Evolutionary conservation across 2,113 vertebrate species (phyloP), one percentile per base, ranked within the genome.

Genomic region (Sigmodon hispidus): DNA sequence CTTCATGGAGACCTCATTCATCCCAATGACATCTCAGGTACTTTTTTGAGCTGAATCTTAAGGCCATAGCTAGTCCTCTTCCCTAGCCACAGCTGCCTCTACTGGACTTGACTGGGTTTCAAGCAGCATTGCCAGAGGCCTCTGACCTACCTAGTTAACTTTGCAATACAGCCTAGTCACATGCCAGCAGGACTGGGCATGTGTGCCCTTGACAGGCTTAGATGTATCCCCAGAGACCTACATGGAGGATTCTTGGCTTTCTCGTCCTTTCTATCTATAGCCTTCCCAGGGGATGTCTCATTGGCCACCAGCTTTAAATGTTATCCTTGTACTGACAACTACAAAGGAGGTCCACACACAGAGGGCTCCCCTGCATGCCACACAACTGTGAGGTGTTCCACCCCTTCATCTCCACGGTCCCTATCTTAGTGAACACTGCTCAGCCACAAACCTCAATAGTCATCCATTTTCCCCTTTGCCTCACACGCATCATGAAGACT

Each of bases 321-420:
- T 65, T 45, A 0, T 63, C 55, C 45, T 0, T 1, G 6, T 69
- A 7, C 61, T 48, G 15, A 48, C 12, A 17, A 17, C 81, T 21
- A 31, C 59, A 45, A 34, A 85, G 83, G 12, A 70, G 34, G 19
- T 31, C 61, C 48, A 43, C 16, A 31, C 5, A 19, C 57, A 48
- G 45, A n/a, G 0, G 0, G 22, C 45, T 29, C 9, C 1, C 13
- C 7, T 57, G 24, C 16, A 24, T 75, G 45, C 57, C 70, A 67
- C 31, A 22, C 89, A 45, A 36, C 11, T n/a, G 36, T 70, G 69
- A 29, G 34, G 73, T 0, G 4, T 24, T 1, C 22, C 89, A 40
- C 29, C 11, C 21, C 88, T 83, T 69, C 12, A 63, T 50, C 17
- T 21, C 5, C 12, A 1, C 16, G n/a, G 9, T 50, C 69, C 26